phyloP scores from a whole-genome alignment of 2,888 invertebrate genomes.

The Limnephilus auricula region DNA sequence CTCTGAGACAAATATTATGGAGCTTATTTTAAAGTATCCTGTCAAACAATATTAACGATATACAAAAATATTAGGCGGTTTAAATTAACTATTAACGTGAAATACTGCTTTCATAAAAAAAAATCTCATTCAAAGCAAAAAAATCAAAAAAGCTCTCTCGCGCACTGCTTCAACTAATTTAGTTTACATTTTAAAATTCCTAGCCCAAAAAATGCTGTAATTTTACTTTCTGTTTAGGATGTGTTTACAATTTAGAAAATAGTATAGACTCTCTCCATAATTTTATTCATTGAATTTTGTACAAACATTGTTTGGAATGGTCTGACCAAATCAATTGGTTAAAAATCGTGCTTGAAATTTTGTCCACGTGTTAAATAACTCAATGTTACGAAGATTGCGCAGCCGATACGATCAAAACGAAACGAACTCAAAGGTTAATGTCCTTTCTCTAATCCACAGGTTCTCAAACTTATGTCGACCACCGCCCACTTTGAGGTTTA shows the following conservation, averaged over 20 bases:
- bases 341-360: slow-evolving; percentile 20
- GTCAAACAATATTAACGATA: background rate
- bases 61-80: too few species aligned
- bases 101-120: background rate
- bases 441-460: slow-evolving; percentile 31
- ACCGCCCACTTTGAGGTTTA: too few species aligned
- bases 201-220: background rate
- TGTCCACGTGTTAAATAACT: slow-evolving; percentile 27
- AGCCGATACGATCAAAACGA: slow-evolving; percentile 29
- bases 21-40: background rate
- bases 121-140: background rate
- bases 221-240: background rate
- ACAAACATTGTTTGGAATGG: background rate
- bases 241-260: background rate
- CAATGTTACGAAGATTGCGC: background rate
- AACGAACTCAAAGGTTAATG: background rate
- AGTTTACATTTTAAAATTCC: background rate
- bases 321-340: background rate
- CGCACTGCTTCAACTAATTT: background rate
- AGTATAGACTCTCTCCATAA: background rate
- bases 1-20: background rate
- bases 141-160: background rate
- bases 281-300: background rate
- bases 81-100: too few species aligned
- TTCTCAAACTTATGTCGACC: too few species aligned